Evolutionary conservation across 1,140 invertebrate species (phyloP), one percentile per base, ranked within the genome.

Genomic region (Agraylea sexmaculata): DNA sequence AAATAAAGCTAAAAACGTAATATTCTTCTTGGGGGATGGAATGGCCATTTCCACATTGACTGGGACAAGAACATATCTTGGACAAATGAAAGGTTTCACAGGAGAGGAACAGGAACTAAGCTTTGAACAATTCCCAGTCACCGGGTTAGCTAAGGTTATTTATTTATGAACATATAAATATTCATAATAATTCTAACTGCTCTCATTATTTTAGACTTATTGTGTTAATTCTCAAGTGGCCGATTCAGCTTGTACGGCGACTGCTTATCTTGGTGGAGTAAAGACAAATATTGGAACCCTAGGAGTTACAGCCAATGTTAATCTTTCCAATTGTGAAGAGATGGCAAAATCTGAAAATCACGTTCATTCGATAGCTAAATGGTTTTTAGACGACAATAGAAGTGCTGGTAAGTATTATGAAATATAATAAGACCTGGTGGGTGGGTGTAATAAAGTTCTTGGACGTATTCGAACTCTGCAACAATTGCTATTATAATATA

Each of bases 1-100:
- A 3, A 59, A 50, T 4, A 39, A 50, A 2, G 64, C 64, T 0
- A 66, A 62, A 47, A 88, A 87, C 56, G 73, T 83, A 0, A 83
- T 87, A 33, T 53, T 87, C 11, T 87, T 87, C 51, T 56, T 89
- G 13, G 85, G 84, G 1, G 83, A 87, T 56, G 83, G 82, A 2
- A 87, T 88, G 80, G 80, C 80, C 1, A 60, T 86, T 23, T 65
- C 80, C 0, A 85, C 83, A 0, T 51, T 86, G 18, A 75, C 80
- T 21, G 81, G 82, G 0, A 71, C 77, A 0, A 65, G 84, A 18
- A 78, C 77, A 2, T 75, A 73, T 37, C 69, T 72, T 40, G 80
- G 80, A 0, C 77, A 85, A 53, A 32, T 63, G 28, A 53, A 68
- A 5, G 64, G 67, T 2, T 62, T 70, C 2, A 50, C 64, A 2